These are phyloP conservation scores for Cerceris rybyensis DNA, from an alignment of 2,888 invertebrate genomes.

Conservation along the genomic window DNA sequence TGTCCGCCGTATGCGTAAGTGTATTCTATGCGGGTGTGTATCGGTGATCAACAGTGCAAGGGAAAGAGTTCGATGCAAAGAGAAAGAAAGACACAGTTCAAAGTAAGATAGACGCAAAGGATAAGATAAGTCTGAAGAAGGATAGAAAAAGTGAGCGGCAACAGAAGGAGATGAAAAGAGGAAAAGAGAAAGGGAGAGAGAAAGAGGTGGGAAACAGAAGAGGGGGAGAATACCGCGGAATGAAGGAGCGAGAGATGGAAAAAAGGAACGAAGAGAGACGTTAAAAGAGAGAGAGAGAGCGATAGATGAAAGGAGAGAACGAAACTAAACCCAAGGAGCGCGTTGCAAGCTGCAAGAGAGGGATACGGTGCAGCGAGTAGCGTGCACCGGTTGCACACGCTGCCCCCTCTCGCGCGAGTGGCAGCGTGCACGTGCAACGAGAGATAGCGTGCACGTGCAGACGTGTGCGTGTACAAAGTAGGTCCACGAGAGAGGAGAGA, in stretches of 20 bases:
- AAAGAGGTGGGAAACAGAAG: constrained; percentile 11
- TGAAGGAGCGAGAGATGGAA: constrained; percentile 25
- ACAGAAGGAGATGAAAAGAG: constrained; percentile 33
- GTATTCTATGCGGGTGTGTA: constrained; percentile 5
- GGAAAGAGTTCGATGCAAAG: neutral
- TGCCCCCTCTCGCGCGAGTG: constrained; percentile 16
- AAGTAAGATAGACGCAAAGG: constrained; percentile 9
- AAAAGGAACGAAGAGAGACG: constrained; percentile 5
- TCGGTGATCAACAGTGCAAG: neutral
- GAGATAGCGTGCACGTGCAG: constrained; percentile 51
- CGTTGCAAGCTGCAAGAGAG: constrained; percentile 29
- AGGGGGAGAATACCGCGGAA: constrained; percentile 3
- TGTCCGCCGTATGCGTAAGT: neutral
- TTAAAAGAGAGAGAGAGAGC: constrained; percentile 28
- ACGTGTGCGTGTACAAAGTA: constrained; percentile 58
- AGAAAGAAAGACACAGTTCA: constrained; percentile 9
- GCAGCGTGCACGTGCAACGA: constrained; percentile 31
- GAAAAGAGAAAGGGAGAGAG: constrained; percentile 16
- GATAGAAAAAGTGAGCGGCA: constrained; percentile 8
- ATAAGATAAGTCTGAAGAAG: neutral
- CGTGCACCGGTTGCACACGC: constrained; percentile 45
- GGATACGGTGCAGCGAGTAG: constrained; percentile 48
- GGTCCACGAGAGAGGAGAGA: constrained; percentile 59
- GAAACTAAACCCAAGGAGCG: constrained; percentile 9
- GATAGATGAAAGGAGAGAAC: constrained; percentile 8